Conservation (phyloP, 2,888 invertebrate species). For the Furcula furcula region DNA sequence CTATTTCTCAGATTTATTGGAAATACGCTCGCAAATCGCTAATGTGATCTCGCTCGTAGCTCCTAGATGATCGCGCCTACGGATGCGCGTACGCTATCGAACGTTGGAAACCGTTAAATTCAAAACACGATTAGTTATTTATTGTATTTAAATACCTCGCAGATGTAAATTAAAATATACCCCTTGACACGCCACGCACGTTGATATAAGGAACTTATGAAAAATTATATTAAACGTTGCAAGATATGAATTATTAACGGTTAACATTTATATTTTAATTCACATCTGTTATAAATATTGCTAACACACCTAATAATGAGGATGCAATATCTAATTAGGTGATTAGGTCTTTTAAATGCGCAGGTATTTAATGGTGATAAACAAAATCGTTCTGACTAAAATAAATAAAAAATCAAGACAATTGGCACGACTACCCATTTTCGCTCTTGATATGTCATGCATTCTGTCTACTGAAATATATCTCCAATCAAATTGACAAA, state of each 20-base stretch:
- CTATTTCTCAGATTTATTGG: too few species aligned
- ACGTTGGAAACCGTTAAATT: conserved; percentile 6
- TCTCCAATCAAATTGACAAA: too few species aligned
- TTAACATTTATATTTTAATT: conserved; percentile 20
- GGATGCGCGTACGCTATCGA: conserved; percentile 4
- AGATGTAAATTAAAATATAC: conserved; percentile 23
- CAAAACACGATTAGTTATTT: conserved; percentile 11
- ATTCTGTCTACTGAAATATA: neutral
- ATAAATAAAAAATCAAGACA: conserved; percentile 18
- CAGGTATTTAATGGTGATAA: conserved; percentile 23
- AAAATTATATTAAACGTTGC: conserved; percentile 11
- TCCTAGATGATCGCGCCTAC: too few species aligned
- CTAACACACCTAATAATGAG: neutral
- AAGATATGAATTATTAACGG: conserved; percentile 5
- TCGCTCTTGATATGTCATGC: conserved; percentile 9
- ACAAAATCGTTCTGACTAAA: conserved; percentile 29
- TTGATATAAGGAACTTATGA: conserved; percentile 18
- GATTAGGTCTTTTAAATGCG: conserved; percentile 15
- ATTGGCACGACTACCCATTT: conserved; percentile 20
- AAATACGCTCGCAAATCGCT: too few species aligned
- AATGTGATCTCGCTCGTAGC: too few species aligned
- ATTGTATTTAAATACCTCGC: conserved; percentile 3
- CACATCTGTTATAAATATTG: conserved; percentile 10
- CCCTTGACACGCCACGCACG: conserved; percentile 8
- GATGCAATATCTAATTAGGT: conserved; percentile 16